Conservation (phyloP, 2,797 vertebrate species). For the Gallirallus australis region DNA sequence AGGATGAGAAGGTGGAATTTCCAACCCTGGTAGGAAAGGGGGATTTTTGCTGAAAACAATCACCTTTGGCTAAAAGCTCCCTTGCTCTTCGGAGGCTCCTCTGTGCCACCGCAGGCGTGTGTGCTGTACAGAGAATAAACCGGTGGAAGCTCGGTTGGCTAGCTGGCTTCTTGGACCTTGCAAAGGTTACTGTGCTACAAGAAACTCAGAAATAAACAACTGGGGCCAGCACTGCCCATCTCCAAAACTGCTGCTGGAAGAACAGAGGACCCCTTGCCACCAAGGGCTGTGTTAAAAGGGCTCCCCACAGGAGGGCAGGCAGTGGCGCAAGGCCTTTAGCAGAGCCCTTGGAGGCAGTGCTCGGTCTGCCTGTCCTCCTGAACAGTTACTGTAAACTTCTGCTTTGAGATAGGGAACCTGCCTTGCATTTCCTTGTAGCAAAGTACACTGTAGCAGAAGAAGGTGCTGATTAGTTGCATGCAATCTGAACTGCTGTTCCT, state of each 20-base stretch:
- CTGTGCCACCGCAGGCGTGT: accelerated
- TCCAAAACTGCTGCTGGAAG: neutral
- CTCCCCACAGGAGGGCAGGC: neutral
- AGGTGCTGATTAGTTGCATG: neutral
- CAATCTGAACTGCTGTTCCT: neutral
- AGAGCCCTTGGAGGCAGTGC: accelerated
- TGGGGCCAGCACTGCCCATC: accelerated
- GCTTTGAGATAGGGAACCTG: neutral
- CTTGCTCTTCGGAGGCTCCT: neutral
- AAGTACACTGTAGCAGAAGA: neutral
- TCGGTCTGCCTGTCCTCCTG: neutral
- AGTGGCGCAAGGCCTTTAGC: accelerated
- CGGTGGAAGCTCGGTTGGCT: neutral
- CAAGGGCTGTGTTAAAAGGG: accelerated
- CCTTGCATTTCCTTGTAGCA: neutral
- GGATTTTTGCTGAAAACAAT: neutral
- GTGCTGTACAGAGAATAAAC: neutral
- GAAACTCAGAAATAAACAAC: neutral
- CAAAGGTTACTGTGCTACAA: neutral
- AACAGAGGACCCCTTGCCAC: accelerated
- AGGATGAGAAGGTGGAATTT: neutral
- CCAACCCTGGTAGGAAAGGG: neutral
- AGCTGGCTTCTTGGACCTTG: neutral
- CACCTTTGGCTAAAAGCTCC: neutral
- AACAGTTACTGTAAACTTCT: neutral